These are phyloP conservation scores for Microplitis demolitor DNA, from an alignment of 1,140 invertebrate genomes.

Conservation along the genomic window DNA sequence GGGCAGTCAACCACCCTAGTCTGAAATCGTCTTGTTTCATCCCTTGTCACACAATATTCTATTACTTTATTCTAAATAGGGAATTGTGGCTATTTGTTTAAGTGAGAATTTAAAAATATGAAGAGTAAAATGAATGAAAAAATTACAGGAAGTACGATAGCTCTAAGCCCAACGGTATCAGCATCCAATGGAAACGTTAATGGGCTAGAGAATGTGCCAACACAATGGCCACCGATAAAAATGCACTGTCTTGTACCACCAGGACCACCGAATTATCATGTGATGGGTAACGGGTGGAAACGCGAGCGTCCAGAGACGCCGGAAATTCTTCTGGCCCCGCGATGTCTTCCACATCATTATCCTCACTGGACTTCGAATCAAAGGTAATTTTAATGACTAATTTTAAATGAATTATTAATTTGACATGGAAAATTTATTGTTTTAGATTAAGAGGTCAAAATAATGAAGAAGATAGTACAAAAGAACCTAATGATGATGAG, in stretches of 20 bases:
- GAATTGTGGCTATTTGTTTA: too few species aligned
- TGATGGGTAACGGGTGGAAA: constrained; percentile 48
- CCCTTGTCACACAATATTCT: too few species aligned
- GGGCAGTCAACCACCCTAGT: too few species aligned
- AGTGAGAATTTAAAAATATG: too few species aligned
- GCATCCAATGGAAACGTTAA: constrained; percentile 34
- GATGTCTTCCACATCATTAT: constrained; percentile 65
- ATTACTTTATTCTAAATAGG: too few species aligned
- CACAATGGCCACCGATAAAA: constrained; percentile 57
- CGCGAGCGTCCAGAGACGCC: constrained; percentile 65
- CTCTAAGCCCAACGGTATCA: constrained; percentile 58
- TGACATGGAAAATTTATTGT: constrained; percentile 9
- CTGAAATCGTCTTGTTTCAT: too few species aligned
- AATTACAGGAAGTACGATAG: constrained; percentile 13
- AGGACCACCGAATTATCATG: constrained; percentile 47
- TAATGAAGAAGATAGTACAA: constrained; percentile 50
- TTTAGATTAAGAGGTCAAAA: constrained; percentile 50
- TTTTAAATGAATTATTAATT: not conserved
- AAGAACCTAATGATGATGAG: constrained; percentile 41
- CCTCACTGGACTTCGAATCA: constrained; percentile 52
- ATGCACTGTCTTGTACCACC: constrained; percentile 56
- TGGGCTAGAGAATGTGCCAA: constrained; percentile 43
- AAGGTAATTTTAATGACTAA: constrained; percentile 34
- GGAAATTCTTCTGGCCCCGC: constrained; percentile 77
- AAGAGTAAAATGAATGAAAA: too few species aligned